These are phyloP conservation scores for Scyliorhinus canicula DNA, from an alignment of 2,797 vertebrate genomes.

Conservation along the genomic window DNA sequence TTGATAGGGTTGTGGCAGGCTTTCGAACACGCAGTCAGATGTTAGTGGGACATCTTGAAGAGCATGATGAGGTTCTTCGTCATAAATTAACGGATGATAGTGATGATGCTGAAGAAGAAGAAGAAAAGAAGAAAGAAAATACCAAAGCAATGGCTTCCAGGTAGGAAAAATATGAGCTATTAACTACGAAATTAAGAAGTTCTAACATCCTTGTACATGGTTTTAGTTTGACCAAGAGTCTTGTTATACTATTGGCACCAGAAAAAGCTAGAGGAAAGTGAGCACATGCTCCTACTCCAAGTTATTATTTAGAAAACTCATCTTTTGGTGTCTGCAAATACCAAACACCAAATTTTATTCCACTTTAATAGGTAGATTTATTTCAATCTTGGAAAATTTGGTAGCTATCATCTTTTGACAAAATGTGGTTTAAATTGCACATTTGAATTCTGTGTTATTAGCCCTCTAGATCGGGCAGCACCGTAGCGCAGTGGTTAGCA, in stretches of 20 bases:
- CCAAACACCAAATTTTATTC: not conserved
- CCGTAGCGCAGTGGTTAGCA: too few species aligned
- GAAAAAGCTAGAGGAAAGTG: not conserved
- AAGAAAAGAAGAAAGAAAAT: conserved; percentile 48
- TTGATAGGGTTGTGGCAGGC: conserved; percentile 71
- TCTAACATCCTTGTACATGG: not conserved
- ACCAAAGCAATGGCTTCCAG: conserved; percentile 53
- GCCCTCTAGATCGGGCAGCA: too few species aligned
- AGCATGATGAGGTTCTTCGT: conserved; percentile 72
- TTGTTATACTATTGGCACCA: not conserved
- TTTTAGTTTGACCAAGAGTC: not conserved
- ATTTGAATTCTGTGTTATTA: not conserved
- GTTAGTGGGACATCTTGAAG: conserved; percentile 70
- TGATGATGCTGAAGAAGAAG: conserved; percentile 54
- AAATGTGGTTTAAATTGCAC: not conserved
- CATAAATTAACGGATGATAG: conserved; percentile 57
- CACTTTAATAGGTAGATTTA: not conserved
- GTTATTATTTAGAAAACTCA: not conserved
- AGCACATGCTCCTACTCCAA: not conserved
- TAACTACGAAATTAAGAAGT: not conserved
- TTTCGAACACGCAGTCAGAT: conserved; percentile 72
- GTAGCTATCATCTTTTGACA: not conserved
- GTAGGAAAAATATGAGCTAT: conserved; percentile 48
- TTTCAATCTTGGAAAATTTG: not conserved
- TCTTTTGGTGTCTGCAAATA: not conserved